Evolutionary conservation across 2,888 invertebrate species (phyloP), one percentile per base, ranked within the genome.

Genomic region (Xanthorhoe designata): DNA sequence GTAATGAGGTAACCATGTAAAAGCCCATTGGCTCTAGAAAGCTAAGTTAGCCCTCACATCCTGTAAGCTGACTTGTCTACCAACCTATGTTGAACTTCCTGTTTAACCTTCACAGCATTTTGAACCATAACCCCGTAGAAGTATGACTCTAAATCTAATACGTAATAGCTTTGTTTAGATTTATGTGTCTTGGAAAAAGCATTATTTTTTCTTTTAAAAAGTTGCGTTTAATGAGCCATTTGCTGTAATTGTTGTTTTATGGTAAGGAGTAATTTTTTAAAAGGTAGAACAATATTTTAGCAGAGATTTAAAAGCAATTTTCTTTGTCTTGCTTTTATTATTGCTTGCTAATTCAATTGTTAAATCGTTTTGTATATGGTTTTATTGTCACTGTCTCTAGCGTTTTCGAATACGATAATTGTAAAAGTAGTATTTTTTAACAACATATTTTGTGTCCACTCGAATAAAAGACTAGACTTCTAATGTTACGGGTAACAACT

Each of bases 141-240:
- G 59, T 76, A 80, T 74, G 76, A 75, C 63, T 63, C 15, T 74
- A 67, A 78, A 71, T 80, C n/a, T 18, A 55, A 38, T 60, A 55
- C 7, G 19, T 56, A 5, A 10, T 29, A 66, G 66, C 63, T 54
- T 58, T 70, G 77, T 79, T 80, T 74, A 84, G 85, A 89, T 89
- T 90, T 89, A 89, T 86, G 85, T 80, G 79, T 83, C 84, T 80
- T 76, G 82, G 83, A 85, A 89, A 88, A 86, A 83, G 83, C 81
- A 86, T 86, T 88, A 82, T 75, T 78, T 82, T 78, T 80, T 80
- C 75, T 69, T 80, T 80, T 80, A 81, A 83, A 84, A 84, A 82
- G 80, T 84, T 77, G 72, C 74, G 72, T 83, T 84, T 86, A 86
- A 88, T 86, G 86, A 87, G 78, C 80, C 79, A 81, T 85, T 85